Base-by-base conservation (phyloP, 2,797 vertebrate genomes). In the Antennarius maculatus region DNA sequence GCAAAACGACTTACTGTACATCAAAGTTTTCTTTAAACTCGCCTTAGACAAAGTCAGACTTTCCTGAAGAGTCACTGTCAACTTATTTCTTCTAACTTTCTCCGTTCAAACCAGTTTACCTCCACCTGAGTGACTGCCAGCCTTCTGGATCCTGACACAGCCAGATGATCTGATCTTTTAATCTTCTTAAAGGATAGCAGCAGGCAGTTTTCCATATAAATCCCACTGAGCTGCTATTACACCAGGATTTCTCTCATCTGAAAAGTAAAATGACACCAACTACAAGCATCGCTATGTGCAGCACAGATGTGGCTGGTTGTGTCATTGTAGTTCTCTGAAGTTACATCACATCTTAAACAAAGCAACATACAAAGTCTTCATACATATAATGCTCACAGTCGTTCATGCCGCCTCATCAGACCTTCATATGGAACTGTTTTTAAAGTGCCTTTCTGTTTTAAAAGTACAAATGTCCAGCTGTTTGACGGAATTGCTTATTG, bases 131-230 rank as follows among this genome's bases (percentile, higher is more conserved):
- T n/a, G 73, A 84, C 58, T 54, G 18, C 54, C 8, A 47, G 43
- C 48, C 48, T 72, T 49, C 71, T n/a, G 15, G 50, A 66, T 58
- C 76, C 53, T 55, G 76, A 81, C 76, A 79, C 63, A 63, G 73
- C 56, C 61, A 66, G 62, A 83, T 67, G 52, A 81, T 78, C 52
- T 71, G 71, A 85, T 79, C 79, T 78, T 77, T 79, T 87, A 84
- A 86, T 84, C 71, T 69, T 50, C 69, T 86, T 79, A 79, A 74
- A 81, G 58, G 66, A 73, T 69, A 59, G 45, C 37, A 64, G 62
- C 46, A 60, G 49, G 23, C 62, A 16, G 45, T 63, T 62, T 55
- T 72, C 73, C 62, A 46, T 59, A 64, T 71, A 74, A 87, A 84
- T 61, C 64, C 55, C 74, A 66, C 69, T 61, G 63, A 83, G 81